Conservation (phyloP, 2,113 vertebrate genomes). For the Dryoscopus gambensis region DNA sequence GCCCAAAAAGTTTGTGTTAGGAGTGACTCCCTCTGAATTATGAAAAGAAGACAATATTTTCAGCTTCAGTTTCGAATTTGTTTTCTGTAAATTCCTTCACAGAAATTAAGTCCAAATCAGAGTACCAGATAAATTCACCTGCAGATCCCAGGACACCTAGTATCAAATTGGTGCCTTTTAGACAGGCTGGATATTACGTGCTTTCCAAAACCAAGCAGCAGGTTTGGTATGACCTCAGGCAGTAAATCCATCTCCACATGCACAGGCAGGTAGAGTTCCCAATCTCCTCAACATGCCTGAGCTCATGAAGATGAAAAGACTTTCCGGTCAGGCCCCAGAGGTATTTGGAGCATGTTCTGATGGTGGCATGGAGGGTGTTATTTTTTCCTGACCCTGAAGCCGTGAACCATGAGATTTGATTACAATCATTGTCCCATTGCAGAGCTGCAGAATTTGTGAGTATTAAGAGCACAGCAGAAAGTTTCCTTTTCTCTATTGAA, state of each 20-base stretch:
- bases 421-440: background rate
- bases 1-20: background rate
- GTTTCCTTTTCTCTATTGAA: background rate
- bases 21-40: background rate
- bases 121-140: background rate
- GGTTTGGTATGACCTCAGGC: background rate
- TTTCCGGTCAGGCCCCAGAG: background rate
- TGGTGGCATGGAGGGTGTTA: background rate
- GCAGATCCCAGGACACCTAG: background rate
- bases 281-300: background rate
- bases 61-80: background rate
- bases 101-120: background rate
- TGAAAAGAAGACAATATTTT: background rate
- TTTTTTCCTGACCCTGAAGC: constrained; percentile 4
- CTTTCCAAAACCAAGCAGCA: background rate
- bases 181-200: fast-evolving
- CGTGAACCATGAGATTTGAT: constrained; percentile 22
- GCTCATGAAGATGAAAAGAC: background rate
- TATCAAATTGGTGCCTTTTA: background rate
- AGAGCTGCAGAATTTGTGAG: background rate
- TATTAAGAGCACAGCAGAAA: background rate
- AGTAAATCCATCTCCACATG: background rate
- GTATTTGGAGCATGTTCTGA: background rate
- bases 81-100: background rate
- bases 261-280: background rate